Evolutionary conservation across 2,113 vertebrate genomes (phyloP).

Genomic region (Gulo gulo): DNA sequence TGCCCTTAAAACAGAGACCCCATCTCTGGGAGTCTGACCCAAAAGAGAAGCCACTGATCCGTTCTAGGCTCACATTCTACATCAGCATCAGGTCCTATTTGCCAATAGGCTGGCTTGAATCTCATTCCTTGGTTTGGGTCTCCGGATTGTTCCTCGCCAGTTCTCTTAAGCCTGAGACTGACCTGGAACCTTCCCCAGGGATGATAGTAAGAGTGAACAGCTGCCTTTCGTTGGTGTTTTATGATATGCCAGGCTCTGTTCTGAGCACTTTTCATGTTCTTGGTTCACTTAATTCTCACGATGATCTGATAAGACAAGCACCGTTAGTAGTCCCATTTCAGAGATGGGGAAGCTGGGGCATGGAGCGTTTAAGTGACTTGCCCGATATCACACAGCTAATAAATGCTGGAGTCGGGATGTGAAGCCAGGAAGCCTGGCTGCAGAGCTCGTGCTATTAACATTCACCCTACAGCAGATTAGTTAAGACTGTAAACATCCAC

Average conservation of each 20-base stretch:
- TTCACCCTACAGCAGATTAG: neutral
- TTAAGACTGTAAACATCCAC: neutral
- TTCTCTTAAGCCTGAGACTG: neutral
- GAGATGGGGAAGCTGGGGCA: neutral
- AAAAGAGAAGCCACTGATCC: neutral
- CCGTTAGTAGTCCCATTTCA: neutral
- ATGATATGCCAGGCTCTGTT: neutral
- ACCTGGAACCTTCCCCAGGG: neutral
- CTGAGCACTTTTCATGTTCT: neutral
- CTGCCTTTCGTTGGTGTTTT: neutral
- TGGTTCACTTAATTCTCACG: neutral
- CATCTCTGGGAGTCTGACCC: neutral
- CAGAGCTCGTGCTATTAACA: neutral
- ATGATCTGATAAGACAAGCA: neutral
- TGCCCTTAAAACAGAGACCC: neutral
- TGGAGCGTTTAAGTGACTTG: neutral
- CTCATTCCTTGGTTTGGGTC: neutral
- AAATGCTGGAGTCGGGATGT: too few relatives aligned
- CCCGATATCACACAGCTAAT: neutral
- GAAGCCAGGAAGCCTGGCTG: neutral
- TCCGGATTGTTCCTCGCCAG: neutral
- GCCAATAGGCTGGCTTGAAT: neutral
- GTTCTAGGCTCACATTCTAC: neutral
- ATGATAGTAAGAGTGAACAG: rapidly evolving
- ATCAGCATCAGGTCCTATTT: neutral